Percentiles rank a stretch among this genome's conserved stretches.
Evolutionary conservation across 2,888 invertebrate genomes (phyloP).

Genomic region (Meloe dianella): DNA sequence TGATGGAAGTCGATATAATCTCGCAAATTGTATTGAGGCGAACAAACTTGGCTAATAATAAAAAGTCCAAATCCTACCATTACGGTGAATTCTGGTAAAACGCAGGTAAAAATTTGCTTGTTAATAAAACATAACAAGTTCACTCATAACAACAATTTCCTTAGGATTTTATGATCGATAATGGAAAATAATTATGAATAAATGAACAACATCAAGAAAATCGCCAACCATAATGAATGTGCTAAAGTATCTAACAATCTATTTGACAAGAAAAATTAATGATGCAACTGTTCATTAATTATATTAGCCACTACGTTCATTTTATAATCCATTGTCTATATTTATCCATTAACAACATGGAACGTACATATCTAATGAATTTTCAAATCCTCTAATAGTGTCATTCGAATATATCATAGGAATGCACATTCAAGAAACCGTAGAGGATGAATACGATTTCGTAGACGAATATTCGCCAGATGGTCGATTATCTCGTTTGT

Average conservation of each 20-base stretch:
- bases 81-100: background rate
- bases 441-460: background rate
- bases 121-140: background rate
- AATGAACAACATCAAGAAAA: conserved; percentile 26
- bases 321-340: background rate
- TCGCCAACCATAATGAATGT: conserved; percentile 25
- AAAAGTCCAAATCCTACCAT: background rate
- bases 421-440: background rate
- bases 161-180: conserved; percentile 21
- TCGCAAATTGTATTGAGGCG: background rate
- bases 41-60: no score
- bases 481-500: conserved; percentile 26
- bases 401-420: background rate
- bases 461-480: background rate
- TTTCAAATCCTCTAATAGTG: background rate
- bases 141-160: background rate
- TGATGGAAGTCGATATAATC: background rate
- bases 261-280: conserved; percentile 27
- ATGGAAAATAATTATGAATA: conserved; percentile 27
- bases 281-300: conserved; percentile 28
- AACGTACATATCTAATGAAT: background rate
- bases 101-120: background rate
- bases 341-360: background rate
- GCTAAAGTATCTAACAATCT: conserved; percentile 28
- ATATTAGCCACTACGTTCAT: background rate